phyloP scores from a whole-genome alignment of 1,140 invertebrate species.

The Hesperophylax magnus region DNA sequence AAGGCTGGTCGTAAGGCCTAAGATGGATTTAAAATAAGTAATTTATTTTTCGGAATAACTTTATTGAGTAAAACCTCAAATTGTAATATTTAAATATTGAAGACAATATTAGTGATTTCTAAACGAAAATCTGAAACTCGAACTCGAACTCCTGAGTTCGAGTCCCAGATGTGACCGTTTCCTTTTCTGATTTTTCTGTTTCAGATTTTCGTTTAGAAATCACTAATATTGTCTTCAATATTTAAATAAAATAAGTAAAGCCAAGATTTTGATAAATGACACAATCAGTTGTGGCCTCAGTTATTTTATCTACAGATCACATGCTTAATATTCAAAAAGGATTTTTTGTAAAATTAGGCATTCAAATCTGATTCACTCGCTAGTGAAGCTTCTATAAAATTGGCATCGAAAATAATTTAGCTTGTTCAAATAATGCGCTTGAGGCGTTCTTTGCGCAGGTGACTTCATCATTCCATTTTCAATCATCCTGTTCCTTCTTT shows the following conservation, averaged over 20 bases:
- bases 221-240: no score
- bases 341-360: background rate
- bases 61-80: no score
- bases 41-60: no score
- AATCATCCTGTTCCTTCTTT: slow-evolving; percentile 17
- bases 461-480: slow-evolving; percentile 30
- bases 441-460: background rate
- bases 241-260: no score
- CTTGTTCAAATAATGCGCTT: background rate
- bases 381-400: background rate
- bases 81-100: no score
- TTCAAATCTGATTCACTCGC: background rate
- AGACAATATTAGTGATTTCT: no score
- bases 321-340: background rate
- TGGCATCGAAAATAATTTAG: background rate
- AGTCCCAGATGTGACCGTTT: no score
- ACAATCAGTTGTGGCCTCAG: slow-evolving; percentile 2
- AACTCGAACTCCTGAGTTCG: no score
- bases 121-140: no score
- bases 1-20: background rate
- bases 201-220: no score
- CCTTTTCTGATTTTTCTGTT: no score
- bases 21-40: no score
- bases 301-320: background rate
- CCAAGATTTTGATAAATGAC: background rate